Base-by-base conservation (phyloP, 2,113 vertebrate genomes). In the Cranoglanis bouderius region DNA sequence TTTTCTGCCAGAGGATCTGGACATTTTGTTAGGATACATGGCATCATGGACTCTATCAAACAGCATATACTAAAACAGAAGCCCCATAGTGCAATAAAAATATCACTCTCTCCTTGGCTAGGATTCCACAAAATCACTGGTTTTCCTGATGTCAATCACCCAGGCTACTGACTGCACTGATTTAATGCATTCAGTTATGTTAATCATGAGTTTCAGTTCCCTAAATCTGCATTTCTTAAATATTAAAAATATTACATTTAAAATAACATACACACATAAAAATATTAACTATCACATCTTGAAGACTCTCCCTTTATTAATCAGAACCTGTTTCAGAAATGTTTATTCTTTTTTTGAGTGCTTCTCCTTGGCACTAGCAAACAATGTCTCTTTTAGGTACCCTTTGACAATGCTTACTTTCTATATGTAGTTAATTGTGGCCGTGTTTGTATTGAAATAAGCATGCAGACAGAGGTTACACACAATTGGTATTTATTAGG, bases 381-480 rank as follows among this genome's bases (percentile, higher is more conserved):
- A 55, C 78, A 55, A 55, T 4, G n/a, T 10, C 18, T 21, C 29
- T 35, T 55, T 81, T 35, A 21, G n/a, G 3, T 81, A 55, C 26
- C 4, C 9, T n/a, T 51, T 51, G 75, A 51, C 1, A 14, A 78
- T 78, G 29, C 19, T 35, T 55, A 32, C n/a, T 19, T 55, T 81
- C 13, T 0, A 38, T 59, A 40, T 24, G 19, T 51, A 16, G 75
- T 78, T 78, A 49, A 51, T 78, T 40, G 19, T 38, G 4, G 19
- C 19, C 21, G 53, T 82, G 80, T 82, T 55, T 82, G 80, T 82
- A 59, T 59, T 59, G 38, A 59, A 82, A 59, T 38, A 38, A 82
- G 32, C 35, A 38, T 38, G 32, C 18, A 38, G 10, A 82, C 53
- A 82, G 32, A 82, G 78, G 40, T 82, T 82, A 38, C 53, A 59